Evolutionary conservation across 1,140 invertebrate genomes (phyloP), one percentile per base, ranked within the genome.

Genomic region (Rhysida immarginata): DNA sequence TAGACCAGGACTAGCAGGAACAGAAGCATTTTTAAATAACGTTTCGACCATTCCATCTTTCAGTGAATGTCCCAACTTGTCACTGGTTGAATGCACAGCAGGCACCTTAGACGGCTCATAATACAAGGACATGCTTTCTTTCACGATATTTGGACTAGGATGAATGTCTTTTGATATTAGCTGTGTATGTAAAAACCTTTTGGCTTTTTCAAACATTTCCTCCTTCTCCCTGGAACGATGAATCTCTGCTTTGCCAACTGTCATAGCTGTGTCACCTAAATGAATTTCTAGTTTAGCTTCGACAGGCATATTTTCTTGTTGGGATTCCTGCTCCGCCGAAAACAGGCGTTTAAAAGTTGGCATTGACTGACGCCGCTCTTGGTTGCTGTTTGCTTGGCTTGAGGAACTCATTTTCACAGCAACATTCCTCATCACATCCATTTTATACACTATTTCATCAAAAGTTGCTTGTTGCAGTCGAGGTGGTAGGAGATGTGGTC

Each of bases 381-480:
- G 5, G 20, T 46, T 23, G 5, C 8, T 20, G 20, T 46, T 46
- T 46, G 8, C 44, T 46, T 11, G 5, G 20, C 8, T 13, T 46
- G 44, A 46, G 20, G 5, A 20, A 18, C 2, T 11, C 21, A 59
- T 64, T 54, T 75, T 68, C 5, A 71, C 70, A 5, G 76, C 79
- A 14, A 90, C 77, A 66, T 88, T 88, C 44, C 87, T 74, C 76
- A 84, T 84, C 21, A 90, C 81, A 69, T 91, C 87, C 44, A 91
- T 78, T 55, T 82, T 76, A 69, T 87, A 91, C 0, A 85, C 72
- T 58, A 80, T 76, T 67, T 88, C 82, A 66, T 89, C 86, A 69
- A 91, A 87, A 13, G 84, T 81, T 21, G 85, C 86, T 71, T 89
- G 84, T 67, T 89, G 87, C 24, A 89, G 58, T n/a, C 71, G 60